Evolutionary conservation across 2,797 vertebrate genomes (phyloP), one percentile per base, ranked within the genome.

Genomic region (Centropyge bicolor): DNA sequence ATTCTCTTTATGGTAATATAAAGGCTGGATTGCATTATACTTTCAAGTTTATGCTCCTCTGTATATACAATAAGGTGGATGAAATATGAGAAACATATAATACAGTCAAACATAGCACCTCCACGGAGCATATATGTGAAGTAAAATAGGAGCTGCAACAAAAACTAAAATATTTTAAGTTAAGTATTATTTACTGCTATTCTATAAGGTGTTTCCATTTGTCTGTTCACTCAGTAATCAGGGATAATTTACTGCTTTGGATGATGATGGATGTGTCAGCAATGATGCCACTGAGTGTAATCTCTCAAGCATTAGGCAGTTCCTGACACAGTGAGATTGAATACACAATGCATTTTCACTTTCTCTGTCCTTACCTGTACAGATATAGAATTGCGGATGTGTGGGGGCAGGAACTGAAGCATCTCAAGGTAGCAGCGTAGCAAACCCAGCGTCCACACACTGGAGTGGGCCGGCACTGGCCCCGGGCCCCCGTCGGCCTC

Each of bases 401-500:
- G 95, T 64, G 96, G 90, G 81, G 98, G 98, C 91, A 99, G 97
- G 86, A 95, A 96, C 86, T 99, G 97, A 88, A 98, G 96, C 98
- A 99, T 98, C 95, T 99, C 98, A 20, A 99, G 91, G 90, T 99
- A 99, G 95, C 98, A 99, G 92, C 98, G 97, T 62, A 99, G 96
- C 77, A 99, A 96, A 65, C 98, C 98, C 86, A 99, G 95, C 4
- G 97, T 98, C 98, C 98, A 99, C 77, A 99, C 82, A 7, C 94
- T 98, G 68, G 97, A 97, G 86, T 91, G 91, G 46, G 89, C 81
- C 0, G 96, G 94, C 85, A 91, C 95, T 0, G 94, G 94, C 49
- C 94, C 96, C 0, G 92, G 91, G 57, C 92, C 93, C 14, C 97
- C 96, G 63, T 97, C 97, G 10, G 96, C 96, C 83, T 97, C 98